phyloP scores from a whole-genome alignment of 2,888 invertebrate species.

The Podotricha telesiphe region DNA sequence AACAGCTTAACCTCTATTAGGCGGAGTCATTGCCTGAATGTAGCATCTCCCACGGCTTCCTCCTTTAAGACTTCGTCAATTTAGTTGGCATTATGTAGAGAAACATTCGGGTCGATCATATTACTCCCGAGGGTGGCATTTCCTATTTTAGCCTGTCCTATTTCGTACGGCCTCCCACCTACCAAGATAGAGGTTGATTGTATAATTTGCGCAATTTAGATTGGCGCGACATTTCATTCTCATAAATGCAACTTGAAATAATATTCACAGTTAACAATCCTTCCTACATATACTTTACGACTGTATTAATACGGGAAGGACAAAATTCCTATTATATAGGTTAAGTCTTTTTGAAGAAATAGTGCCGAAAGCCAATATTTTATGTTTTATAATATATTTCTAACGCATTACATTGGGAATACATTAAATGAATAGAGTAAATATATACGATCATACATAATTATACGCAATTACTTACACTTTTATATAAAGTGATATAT shows the following conservation, averaged over 20 bases:
- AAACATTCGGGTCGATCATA: slow-evolving; percentile 54
- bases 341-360: too few species aligned
- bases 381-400: neutral
- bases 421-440: neutral
- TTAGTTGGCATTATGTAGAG: slow-evolving; percentile 60
- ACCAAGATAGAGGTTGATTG: slow-evolving; percentile 31
- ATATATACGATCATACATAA: neutral
- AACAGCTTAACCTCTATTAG: slow-evolving; percentile 81
- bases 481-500: neutral
- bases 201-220: slow-evolving; percentile 37
- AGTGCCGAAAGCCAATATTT: neutral
- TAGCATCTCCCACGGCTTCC: slow-evolving; percentile 74
- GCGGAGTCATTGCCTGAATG: slow-evolving; percentile 66
- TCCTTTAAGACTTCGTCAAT: slow-evolving; percentile 65
- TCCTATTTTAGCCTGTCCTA: slow-evolving; percentile 51
- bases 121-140: slow-evolving; percentile 58
- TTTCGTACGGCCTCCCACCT: slow-evolving; percentile 43
- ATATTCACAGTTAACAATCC: neutral
- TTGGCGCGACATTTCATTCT: slow-evolving; percentile 33
- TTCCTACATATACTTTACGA: neutral
- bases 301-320: too few species aligned
- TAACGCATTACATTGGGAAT: neutral
- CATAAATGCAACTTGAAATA: slow-evolving; percentile 28
- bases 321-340: too few species aligned
- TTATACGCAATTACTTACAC: neutral